Conservation (phyloP, 2,113 vertebrate genomes). For the Bujurquina vittata region DNA sequence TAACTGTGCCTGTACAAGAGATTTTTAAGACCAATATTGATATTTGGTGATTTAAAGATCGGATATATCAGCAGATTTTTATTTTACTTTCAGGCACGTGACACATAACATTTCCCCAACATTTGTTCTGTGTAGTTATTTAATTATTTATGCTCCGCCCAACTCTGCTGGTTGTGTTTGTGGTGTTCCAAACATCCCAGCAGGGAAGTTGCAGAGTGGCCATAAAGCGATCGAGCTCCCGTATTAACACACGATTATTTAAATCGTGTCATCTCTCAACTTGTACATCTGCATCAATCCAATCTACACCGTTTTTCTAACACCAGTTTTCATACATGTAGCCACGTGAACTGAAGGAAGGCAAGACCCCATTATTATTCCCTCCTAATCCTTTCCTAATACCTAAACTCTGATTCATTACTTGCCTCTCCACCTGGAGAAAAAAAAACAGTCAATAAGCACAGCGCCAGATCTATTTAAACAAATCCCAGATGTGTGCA, state of each 20-base stretch:
- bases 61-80: not conserved
- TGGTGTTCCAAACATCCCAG: no score
- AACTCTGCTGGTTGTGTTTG: fast-evolving
- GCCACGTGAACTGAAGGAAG: not conserved
- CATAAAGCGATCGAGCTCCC: fast-evolving
- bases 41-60: no score
- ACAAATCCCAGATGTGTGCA: not conserved
- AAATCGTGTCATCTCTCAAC: not conserved
- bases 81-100: not conserved
- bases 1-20: not conserved
- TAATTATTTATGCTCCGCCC: not conserved
- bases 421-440: not conserved
- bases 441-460: not conserved
- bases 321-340: not conserved
- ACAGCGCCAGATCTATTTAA: not conserved
- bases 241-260: not conserved
- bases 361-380: not conserved
- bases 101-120: fast-evolving
- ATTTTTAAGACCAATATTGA: not conserved
- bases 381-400: not conserved
- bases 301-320: not conserved
- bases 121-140: not conserved
- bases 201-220: not conserved
- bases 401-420: not conserved
- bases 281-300: not conserved